Evolutionary conservation across 2,797 vertebrate species (phyloP).

Genomic region (Arnoldichthys spilopterus): DNA sequence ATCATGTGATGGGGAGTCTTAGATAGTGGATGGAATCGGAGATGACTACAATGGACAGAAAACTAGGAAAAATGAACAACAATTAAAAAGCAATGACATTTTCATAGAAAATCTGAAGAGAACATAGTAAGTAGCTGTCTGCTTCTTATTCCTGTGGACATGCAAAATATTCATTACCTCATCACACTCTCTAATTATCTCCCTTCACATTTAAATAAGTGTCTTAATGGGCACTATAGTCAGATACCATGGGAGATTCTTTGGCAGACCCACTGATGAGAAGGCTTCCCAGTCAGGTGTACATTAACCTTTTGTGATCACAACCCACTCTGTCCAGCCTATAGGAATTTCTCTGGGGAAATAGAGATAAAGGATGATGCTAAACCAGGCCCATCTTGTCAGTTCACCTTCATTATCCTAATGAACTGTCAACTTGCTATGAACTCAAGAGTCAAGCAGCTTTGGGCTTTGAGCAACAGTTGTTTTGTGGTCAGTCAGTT

Average conservation of each 20-base stretch:
- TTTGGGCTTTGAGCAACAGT: conserved; percentile 6
- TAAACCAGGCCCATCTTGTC: background rate
- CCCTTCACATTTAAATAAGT: background rate
- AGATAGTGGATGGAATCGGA: no score
- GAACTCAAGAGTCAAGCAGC: background rate
- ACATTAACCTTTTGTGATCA: conserved; percentile 41
- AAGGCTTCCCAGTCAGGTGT: conserved; percentile 30
- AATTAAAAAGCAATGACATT: background rate
- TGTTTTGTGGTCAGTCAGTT: conserved; percentile 15
- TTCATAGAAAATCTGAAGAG: background rate
- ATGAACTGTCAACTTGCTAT: conserved; percentile 2
- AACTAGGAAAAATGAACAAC: no score
- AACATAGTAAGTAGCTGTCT: background rate
- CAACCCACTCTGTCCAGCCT: conserved; percentile 11
- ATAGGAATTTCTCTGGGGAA: conserved; percentile 10
- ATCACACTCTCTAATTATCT: background rate
- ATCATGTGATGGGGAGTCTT: no score
- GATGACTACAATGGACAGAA: no score
- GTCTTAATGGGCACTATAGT: background rate
- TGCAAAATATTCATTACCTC: background rate
- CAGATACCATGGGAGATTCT: background rate
- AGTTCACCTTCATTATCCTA: conserved; percentile 33
- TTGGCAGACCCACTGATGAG: conserved; percentile 15
- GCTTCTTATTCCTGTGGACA: background rate
- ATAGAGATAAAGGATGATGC: conserved; percentile 18